Base-by-base conservation (phyloP, 2,113 vertebrate genomes). In the Pan troglodytes region DNA sequence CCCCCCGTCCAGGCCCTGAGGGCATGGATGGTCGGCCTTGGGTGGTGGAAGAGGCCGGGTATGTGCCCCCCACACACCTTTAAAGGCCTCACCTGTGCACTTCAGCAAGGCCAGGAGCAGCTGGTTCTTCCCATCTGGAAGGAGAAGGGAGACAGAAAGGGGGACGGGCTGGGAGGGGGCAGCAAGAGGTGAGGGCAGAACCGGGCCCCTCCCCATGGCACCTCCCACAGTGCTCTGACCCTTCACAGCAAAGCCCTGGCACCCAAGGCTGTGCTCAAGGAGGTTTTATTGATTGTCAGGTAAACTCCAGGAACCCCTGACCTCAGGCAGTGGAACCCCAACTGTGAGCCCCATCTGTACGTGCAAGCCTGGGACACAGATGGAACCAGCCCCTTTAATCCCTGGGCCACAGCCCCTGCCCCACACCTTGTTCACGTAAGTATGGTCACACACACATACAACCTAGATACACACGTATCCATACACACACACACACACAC, bases 51-150 rank as follows among this genome's bases (percentile, higher is more conserved):
- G 84, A 10, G 57, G 18, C 45, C 5, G 5, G 61, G 61, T 30
- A 64, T 64, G 61, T 64, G 61, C 27, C 12, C 61, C 27, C 1
- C 12, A 22, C 18, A 23, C 8, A 6, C 55, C 70, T 10, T 16
- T 40, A 18, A 25, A 80, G 38, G 1, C 10, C 97, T 98, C 99
- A 99, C 99, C 99, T 99, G 99, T 99, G 98, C 99, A 99, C 96
- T 99, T 99, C 92, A 99, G 99, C 98, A 99, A 98, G 90, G 99
- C 99, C 98, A 99, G 98, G 88, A 99, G 99, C 32, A 99, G 99
- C 97, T 99, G 99, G 98, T 99, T 99, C 98, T 99, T 99, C 81
- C 99, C 99, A 98, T 99, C 99, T 99, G 98, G 45, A 98, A 98
- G 97, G 88, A 92, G 90, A 94, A 97, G 87, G 64, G 94, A 85